A percentile compares a stretch with the other conserved stretches of the same genome.
These are phyloP conservation scores for Cantharis flavilabris DNA, from an alignment of 2,888 invertebrate species.

Conservation along the genomic window DNA sequence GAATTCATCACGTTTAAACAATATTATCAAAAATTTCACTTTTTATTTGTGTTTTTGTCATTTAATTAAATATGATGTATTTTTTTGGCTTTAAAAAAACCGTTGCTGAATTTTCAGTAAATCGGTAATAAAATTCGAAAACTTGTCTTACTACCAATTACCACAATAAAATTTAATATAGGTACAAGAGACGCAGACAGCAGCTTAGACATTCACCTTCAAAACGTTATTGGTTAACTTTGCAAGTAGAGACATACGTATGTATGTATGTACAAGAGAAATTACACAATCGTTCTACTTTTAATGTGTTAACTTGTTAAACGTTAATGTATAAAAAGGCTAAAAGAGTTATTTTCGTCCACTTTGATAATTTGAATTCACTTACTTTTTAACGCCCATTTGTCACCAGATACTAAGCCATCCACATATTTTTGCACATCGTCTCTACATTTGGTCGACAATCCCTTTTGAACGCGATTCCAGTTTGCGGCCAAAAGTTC, in stretches of 20 bases:
- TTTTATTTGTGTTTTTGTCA: not conserved
- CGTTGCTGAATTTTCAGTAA: not conserved
- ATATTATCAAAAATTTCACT: not conserved
- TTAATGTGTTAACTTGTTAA: not conserved
- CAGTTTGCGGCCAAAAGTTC: conserved; percentile 63
- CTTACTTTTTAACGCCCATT: conserved; percentile 78
- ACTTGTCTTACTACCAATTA: no score
- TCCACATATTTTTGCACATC: conserved; percentile 66
- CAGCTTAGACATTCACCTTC: not conserved
- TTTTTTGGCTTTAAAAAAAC: not conserved
- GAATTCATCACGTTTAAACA: not conserved
- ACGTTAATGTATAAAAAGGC: not conserved
- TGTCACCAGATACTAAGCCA: conserved; percentile 61
- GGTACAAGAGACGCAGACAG: not conserved
- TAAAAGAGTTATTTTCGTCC: not conserved
- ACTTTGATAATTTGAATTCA: conserved; percentile 40
- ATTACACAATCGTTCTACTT: not conserved
- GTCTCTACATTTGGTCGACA: conserved; percentile 60
- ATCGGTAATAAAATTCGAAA: not conserved
- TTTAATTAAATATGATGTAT: not conserved
- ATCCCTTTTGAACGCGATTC: conserved; percentile 56
- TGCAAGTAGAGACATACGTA: not conserved
- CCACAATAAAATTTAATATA: not conserved
- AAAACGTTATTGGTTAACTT: not conserved
- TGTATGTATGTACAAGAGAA: not conserved